Base-by-base conservation (phyloP, 2,797 vertebrate species). In the Scleropages formosus region DNA sequence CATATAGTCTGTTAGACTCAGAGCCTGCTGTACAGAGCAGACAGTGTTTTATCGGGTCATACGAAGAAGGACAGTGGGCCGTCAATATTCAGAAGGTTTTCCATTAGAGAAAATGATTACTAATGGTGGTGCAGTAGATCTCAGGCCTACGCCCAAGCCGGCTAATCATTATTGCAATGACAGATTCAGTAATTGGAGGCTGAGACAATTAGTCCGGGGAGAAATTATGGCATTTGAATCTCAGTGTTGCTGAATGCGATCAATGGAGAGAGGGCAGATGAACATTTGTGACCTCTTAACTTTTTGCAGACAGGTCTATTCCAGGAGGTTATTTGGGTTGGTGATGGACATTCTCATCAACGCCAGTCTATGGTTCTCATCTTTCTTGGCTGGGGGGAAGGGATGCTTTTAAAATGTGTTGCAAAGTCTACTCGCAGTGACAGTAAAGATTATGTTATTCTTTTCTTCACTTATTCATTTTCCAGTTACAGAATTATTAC, bases 11-110 rank as follows among this genome's bases (percentile, higher is more conserved):
- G 13, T 49, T 59, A 77, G 49, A 60, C 69, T 62, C 65, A 68
- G 64, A 72, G 59, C 64, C 64, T 59, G 79, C 72, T 76, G 56
- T 77, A 78, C 81, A 66, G 77, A 76, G 80, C 12, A 74, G 24
- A 65, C 22, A 65, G 27, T 58, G 61, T 74, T 65, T 53, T 31
- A 74, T 74, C 46, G 39, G 24, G 26, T 46, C n/a, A 65, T 61
- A 60, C n/a, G 20, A 12, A 24, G 72, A 64, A 26, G 27, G 60
- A 62, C 24, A 10, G 24, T 22, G 26, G 62, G 11, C 47, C 4
- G 8, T 65, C 47, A 56, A 71, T 58, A 71, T 71, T 71, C 69
- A 51, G 51, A 22, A n/a, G 69, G 4, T 71, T 71, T 58, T 71
- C 58, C 69, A 71, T 71, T 49, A 66, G 61, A 26, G 59, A 62